Conservation (phyloP, 2,888 invertebrate species). For the Autographa pulchrina region DNA sequence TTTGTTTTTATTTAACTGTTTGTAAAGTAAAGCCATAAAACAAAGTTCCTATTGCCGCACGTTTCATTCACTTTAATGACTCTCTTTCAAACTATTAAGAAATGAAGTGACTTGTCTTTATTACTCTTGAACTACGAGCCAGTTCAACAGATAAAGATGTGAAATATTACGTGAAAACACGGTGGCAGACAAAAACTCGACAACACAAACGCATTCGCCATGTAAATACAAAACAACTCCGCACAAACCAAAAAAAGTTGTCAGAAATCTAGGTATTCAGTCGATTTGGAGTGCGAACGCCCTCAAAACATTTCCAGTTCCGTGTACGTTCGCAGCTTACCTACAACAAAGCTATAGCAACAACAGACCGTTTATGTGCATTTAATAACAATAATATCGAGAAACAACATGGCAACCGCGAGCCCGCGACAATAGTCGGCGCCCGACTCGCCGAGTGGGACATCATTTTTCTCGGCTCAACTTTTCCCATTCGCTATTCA, state of each 20-base stretch:
- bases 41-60: constrained; percentile 84
- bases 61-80: constrained; percentile 86
- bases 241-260: constrained; percentile 42
- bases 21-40: constrained; percentile 84
- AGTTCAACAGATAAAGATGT: constrained; percentile 8
- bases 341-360: constrained; percentile 60
- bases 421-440: constrained; percentile 76
- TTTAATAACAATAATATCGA: constrained; percentile 84
- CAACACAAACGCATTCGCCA: constrained; percentile 8
- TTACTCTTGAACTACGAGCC: constrained; percentile 56
- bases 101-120: constrained; percentile 76
- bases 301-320: constrained; percentile 49
- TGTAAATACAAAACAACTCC: constrained; percentile 45
- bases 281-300: constrained; percentile 43
- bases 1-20: constrained; percentile 85
- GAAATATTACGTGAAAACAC: constrained; percentile 7
- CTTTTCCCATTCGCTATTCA: constrained; percentile 90
- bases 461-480: constrained; percentile 88
- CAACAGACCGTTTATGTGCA: constrained; percentile 72
- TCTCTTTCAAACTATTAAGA: constrained; percentile 80
- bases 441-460: constrained; percentile 79
- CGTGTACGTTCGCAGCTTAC: constrained; percentile 41
- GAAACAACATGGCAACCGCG: constrained; percentile 73
- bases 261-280: constrained; percentile 39
- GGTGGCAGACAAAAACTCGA: constrained; percentile 10